A percentile compares a stretch with the other conserved stretches of the same genome.
phyloP scores from a whole-genome alignment of 1,140 invertebrate genomes.

The Drosophila kohkoa region DNA sequence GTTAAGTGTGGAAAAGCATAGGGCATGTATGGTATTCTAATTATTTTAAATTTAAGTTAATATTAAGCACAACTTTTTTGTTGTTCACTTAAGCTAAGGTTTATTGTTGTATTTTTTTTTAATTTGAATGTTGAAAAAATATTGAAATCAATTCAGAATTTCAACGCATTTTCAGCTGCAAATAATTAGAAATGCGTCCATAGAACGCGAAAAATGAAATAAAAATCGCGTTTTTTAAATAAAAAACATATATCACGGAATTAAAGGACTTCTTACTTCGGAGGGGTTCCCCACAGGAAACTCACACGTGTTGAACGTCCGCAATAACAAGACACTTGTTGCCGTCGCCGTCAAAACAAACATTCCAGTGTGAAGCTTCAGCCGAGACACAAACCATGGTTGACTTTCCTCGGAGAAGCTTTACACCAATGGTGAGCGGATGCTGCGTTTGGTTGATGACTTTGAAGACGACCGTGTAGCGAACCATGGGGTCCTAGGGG shows the following conservation, averaged over 20 bases:
- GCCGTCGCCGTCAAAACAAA: slow-evolving; percentile 24
- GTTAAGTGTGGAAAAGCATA: slow-evolving; percentile 23
- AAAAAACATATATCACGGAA: slow-evolving; percentile 17
- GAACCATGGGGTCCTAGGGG: slow-evolving; percentile 36
- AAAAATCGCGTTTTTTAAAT: slow-evolving; percentile 42
- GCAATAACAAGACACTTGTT: slow-evolving; percentile 15
- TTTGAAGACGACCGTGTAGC: slow-evolving; percentile 39
- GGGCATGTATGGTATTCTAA: slow-evolving; percentile 29
- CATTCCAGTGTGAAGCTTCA: slow-evolving; percentile 54
- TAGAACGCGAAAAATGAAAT: slow-evolving; percentile 35
- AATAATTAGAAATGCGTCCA: slow-evolving; percentile 34
- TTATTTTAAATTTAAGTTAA: slow-evolving; percentile 42
- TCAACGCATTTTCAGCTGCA: slow-evolving; percentile 51
- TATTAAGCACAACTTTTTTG: slow-evolving; percentile 43
- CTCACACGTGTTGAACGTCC: slow-evolving; percentile 15
- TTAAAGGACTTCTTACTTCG: slow-evolving; percentile 30
- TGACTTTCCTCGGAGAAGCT: slow-evolving; percentile 48
- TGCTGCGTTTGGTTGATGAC: slow-evolving; percentile 56
- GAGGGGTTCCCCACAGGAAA: neutral
- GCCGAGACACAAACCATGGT: slow-evolving; percentile 49
- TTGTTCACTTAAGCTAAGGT: slow-evolving; percentile 60
- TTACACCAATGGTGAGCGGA: slow-evolving; percentile 59
- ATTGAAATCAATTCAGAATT: slow-evolving; percentile 56
- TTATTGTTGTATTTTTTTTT: slow-evolving; percentile 69
- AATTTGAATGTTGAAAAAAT: slow-evolving; percentile 70